Base-by-base conservation (phyloP, 2,797 vertebrate species). In the Pelochelys cantorii region DNA sequence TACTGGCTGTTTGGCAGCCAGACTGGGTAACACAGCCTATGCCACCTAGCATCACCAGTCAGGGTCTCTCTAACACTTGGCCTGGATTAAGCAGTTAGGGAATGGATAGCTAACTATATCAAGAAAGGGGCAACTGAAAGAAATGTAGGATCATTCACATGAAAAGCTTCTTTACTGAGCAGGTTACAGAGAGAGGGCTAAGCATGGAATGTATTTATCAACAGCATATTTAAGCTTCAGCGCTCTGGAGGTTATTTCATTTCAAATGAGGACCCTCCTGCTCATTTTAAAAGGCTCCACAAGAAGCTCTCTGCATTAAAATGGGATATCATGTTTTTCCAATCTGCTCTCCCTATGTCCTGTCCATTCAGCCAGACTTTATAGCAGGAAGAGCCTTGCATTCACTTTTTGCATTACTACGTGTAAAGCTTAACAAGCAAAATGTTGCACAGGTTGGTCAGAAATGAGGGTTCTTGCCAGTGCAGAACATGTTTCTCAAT, bases 161-260 rank as follows among this genome's bases (percentile, higher is more conserved):
- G 91, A 95, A 86, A 95, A 59, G 59, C 83, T 94, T 88, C 78
- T 95, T 94, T 94, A 90, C 95, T 93, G 84, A 81, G 79, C 65
- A 56, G 56, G 86, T 82, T 93, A 88, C 75, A 87, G 79, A 79
- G 42, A 86, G 56, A 96, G 85, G 95, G 95, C 92, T 91, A 95
- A 94, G 85, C 96, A 93, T 77, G 92, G 87, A 96, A 93, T 90
- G 80, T 87, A 95, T 96, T 96, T 97, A 95, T 96, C 93, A 97
- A 95, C 86, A 92, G 79, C 89, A 86, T 53, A 94, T 96, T 96
- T 94, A 91, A 96, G 95, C 84, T 90, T 82, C 94, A 95, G 95
- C 85, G 89, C 90, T 96, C 93, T 89, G 85, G 88, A 96, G 89
- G 91, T 95, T 97, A 90, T 96, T 97, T 96, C 52, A 68, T 95